Conservation (phyloP, 1,140 invertebrate species). For the Diploscapter pachys region DNA sequence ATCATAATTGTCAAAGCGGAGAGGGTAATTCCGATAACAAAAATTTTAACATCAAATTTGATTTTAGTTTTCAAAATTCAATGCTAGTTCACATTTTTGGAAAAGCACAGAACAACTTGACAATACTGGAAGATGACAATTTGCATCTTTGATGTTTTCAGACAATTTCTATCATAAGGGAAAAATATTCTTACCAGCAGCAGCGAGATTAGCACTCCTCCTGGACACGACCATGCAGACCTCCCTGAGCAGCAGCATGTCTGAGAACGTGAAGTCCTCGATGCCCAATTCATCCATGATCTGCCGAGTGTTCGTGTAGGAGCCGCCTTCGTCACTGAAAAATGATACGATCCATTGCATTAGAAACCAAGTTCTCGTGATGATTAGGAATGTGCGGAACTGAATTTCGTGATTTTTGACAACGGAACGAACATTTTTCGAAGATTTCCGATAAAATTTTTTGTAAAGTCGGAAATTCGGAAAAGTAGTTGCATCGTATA, state of each 20-base stretch:
- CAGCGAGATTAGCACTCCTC: slow-evolving; percentile 37
- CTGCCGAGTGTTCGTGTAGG: slow-evolving; percentile 33
- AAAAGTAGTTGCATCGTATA: too few relatives aligned
- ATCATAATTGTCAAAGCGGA: not conserved
- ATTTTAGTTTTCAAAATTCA: not conserved
- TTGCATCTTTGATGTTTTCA: not conserved
- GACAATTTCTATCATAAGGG: too few relatives aligned
- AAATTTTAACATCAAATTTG: too few relatives aligned
- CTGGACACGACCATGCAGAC: slow-evolving; percentile 39
- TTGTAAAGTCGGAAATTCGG: not conserved
- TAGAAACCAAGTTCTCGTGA: too few relatives aligned
- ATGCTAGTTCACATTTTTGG: not conserved
- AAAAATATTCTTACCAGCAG: slow-evolving; percentile 32
- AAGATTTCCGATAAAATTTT: not conserved
- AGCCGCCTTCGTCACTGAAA: slow-evolving; percentile 38
- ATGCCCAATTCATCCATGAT: slow-evolving; percentile 41
- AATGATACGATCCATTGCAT: too few relatives aligned
- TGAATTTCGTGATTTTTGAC: not conserved
- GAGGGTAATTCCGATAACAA: too few relatives aligned
- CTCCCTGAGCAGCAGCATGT: slow-evolving; percentile 37
- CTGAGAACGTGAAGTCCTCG: slow-evolving; percentile 34
- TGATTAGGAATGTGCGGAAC: not conserved
- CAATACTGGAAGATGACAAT: not conserved
- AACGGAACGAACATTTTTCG: not conserved
- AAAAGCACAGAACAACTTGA: not conserved